Percentiles rank a stretch among this genome's conserved stretches.
Conservation (phyloP, 2,113 vertebrate species). For the Tylochromis polylepis region DNA sequence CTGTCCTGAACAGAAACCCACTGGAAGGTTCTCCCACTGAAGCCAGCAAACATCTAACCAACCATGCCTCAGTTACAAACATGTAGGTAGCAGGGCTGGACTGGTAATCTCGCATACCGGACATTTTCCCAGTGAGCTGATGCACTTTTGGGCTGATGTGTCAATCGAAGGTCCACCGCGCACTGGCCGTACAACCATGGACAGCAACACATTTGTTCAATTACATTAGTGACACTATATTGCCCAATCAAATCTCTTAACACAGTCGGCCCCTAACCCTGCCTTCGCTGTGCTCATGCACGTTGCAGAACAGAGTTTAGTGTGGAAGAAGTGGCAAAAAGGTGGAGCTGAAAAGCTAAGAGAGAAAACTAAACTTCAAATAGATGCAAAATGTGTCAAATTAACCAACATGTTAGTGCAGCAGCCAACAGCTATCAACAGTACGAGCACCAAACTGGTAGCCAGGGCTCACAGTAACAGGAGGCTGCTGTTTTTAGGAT, state of each 20-base stretch:
- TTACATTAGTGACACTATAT: neutral
- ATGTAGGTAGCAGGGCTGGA: neutral
- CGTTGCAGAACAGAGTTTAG: neutral
- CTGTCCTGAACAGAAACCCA: neutral
- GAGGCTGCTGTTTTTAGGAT: neutral
- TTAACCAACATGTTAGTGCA: neutral
- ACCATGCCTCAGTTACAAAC: neutral
- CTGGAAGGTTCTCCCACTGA: neutral
- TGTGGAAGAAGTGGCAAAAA: neutral
- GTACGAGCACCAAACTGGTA: neutral
- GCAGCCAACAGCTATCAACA: neutral
- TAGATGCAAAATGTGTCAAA: too few species aligned
- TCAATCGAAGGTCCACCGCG: neutral
- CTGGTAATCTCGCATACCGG: neutral
- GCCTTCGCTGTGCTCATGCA: neutral
- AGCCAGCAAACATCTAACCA: neutral
- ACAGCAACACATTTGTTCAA: neutral
- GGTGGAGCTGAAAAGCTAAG: neutral
- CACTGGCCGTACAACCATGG: too few species aligned
- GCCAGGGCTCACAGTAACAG: neutral
- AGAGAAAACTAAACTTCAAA: neutral
- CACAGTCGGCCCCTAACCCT: rapidly evolving
- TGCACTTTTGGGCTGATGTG: neutral
- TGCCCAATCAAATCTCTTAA: neutral
- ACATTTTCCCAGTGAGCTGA: neutral